Base-by-base conservation (phyloP, 1,140 invertebrate species). In the Eurosta solidaginis region DNA sequence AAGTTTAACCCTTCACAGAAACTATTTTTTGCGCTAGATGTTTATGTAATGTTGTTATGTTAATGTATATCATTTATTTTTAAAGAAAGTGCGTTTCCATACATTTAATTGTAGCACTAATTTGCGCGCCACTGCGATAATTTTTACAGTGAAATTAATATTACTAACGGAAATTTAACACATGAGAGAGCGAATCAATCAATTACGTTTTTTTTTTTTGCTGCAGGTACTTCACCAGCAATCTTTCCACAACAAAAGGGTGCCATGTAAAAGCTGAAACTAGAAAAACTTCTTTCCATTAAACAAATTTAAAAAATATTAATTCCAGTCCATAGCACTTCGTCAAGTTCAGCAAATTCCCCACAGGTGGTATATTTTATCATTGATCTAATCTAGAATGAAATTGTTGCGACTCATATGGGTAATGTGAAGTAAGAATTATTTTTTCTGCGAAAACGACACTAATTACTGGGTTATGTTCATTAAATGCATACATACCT, bases 391-490 rank as follows among this genome's bases (percentile, higher is more conserved):
- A 68, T 68, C 33, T 33, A 68, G 59, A 20, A 40, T 29, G 40
- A 68, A 68, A 68, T 68, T 68, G 59, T 68, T 68, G 33, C 59
- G 40, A 68, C 33, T 40, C 29, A 20, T 14, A 27, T 33, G 25
- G n/a, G 27, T 36, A 59, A 36, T 29, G 27, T 29, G 25, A 29
- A 22, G 17, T 33, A 36, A 10, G 33, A 29, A 45, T 29, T 47
- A 40, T 74, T 45, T 45, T 12, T 36, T 27, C 14, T 3, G 10
- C n/a, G 4, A n/a, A 45, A 47, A 4, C 42, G 17, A 22, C 12
- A n/a, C 73, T 74, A 74, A 45, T 74, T 44, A 68, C 59, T 68
- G 33, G 36, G 59, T 40, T 68, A 42, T 42, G 59, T 74, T 74
- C 44, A 74, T 74, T 40, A 74, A 40, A 14, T 12, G 6, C 54